These are phyloP conservation scores for Myrmophylax atrothorax DNA, from an alignment of 2,113 vertebrate genomes.

Conservation along the genomic window DNA sequence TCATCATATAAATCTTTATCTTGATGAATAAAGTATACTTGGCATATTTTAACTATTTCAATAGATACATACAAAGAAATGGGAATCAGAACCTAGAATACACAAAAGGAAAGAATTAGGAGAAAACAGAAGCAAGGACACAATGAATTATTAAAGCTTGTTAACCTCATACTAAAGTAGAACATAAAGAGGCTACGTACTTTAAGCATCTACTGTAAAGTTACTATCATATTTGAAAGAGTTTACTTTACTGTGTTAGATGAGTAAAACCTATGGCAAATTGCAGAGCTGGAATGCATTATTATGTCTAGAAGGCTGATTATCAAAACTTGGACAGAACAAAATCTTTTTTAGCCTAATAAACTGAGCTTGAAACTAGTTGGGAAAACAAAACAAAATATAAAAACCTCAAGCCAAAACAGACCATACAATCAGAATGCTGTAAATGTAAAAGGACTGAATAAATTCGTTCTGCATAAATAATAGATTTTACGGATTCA, in stretches of 20 bases:
- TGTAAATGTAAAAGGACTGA: not conserved
- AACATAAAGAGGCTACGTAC: not conserved
- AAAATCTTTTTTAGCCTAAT: slow-evolving; percentile 17
- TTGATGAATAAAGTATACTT: slow-evolving; percentile 97
- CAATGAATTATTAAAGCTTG: not conserved
- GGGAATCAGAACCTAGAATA: slow-evolving; percentile 90
- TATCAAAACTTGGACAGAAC: slow-evolving; percentile 47
- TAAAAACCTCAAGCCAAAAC: not conserved
- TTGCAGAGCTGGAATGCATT: slow-evolving; percentile 25
- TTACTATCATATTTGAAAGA: slow-evolving; percentile 11
- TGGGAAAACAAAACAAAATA: slow-evolving; percentile 29
- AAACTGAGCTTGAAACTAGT: slow-evolving; percentile 46
- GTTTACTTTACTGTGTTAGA: slow-evolving; percentile 25
- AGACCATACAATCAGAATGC: slow-evolving; percentile 27
- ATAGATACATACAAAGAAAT: slow-evolving; percentile 98
- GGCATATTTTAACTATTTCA: slow-evolving; percentile 97
- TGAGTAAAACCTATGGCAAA: slow-evolving; percentile 30
- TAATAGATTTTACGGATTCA: not conserved
- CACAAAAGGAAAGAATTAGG: slow-evolving; percentile 2
- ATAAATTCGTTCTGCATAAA: not conserved
- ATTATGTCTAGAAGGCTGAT: slow-evolving; percentile 10
- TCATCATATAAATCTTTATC: slow-evolving; percentile 94
- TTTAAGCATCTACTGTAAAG: slow-evolving; percentile 24
- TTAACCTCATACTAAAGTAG: not conserved
- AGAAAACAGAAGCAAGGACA: not conserved